Percentiles rank a stretch among this genome's conserved stretches.
Evolutionary conservation across 1,140 invertebrate genomes (phyloP).

Genomic region (Hormaphis cornu): DNA sequence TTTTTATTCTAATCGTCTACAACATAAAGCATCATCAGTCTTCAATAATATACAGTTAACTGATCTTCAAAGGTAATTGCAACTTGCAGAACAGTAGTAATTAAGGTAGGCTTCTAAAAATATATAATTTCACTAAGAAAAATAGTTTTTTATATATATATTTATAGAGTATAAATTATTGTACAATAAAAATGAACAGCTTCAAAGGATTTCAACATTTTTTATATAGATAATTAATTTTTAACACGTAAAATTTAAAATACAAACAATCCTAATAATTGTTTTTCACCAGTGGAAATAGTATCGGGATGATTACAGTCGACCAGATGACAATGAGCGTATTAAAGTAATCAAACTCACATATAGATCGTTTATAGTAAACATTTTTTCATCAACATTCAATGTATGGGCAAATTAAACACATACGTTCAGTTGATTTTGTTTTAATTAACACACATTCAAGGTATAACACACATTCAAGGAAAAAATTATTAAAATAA

Average conservation of each 20-base stretch:
- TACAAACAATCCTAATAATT: not conserved
- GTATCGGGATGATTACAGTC: no score
- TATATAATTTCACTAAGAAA: constrained; percentile 20
- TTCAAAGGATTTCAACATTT: not conserved
- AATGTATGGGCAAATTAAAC: no score
- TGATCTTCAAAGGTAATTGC: not conserved
- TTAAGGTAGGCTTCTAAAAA: constrained; percentile 4
- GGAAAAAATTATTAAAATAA: no score
- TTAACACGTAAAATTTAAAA: not conserved
- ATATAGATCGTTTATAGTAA: no score
- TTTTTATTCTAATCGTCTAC: not conserved
- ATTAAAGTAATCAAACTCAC: no score
- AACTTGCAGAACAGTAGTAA: not conserved
- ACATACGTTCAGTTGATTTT: no score
- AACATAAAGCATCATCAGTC: constrained; percentile 12
- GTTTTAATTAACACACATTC: no score
- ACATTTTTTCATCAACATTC: no score
- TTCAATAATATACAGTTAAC: constrained; percentile 15
- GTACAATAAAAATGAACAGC: not conserved
- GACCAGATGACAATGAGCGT: no score
- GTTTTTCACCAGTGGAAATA: no score
- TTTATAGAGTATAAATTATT: not conserved
- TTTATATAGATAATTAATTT: not conserved
- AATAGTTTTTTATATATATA: constrained; percentile 10
- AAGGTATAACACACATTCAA: no score